These are phyloP conservation scores for Zaprionus taronus DNA, from an alignment of 1,140 invertebrate species.

Conservation along the genomic window DNA sequence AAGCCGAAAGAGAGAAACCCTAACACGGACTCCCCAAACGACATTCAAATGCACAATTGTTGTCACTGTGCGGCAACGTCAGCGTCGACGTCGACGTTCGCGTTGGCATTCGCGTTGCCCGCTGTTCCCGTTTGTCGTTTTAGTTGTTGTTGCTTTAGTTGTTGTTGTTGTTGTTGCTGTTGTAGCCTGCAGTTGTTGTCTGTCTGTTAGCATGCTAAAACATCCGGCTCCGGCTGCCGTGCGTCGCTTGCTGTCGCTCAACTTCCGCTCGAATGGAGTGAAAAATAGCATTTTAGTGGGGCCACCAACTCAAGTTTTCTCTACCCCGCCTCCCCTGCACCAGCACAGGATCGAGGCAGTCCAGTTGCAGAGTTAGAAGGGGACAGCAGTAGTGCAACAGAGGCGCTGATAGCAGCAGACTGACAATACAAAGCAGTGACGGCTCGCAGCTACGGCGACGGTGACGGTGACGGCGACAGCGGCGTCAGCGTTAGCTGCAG, in stretches of 20 bases:
- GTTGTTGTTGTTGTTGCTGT: constrained; percentile 27
- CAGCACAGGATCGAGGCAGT: constrained; percentile 10
- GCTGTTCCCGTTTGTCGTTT: constrained; percentile 26
- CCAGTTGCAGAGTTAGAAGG: constrained; percentile 12
- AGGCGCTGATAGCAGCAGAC: constrained; percentile 42
- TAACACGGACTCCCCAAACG: constrained; percentile 47
- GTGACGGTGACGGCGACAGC: neutral
- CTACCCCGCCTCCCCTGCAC: neutral
- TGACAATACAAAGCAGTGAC: constrained; percentile 50
- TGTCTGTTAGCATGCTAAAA: constrained; percentile 71
- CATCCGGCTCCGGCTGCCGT: constrained; percentile 61
- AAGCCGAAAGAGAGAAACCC: neutral
- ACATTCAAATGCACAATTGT: constrained; percentile 82
- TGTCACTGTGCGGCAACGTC: constrained; percentile 62
- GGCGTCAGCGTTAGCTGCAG: constrained; percentile 5
- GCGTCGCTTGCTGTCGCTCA: constrained; percentile 67
- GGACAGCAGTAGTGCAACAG: neutral
- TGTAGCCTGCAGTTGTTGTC: constrained; percentile 41
- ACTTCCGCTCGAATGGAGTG: constrained; percentile 79
- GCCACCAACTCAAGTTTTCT: constrained; percentile 40
- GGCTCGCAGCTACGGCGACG: neutral
- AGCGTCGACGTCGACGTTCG: constrained; percentile 1
- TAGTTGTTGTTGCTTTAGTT: constrained; percentile 21
- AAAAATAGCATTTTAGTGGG: constrained; percentile 80
- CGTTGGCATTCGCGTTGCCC: constrained; percentile 22